Percentiles rank a stretch among this genome's conserved stretches.
phyloP scores from a whole-genome alignment of 92 coral and sea anemone species.

The Desmophyllum pertusum region DNA sequence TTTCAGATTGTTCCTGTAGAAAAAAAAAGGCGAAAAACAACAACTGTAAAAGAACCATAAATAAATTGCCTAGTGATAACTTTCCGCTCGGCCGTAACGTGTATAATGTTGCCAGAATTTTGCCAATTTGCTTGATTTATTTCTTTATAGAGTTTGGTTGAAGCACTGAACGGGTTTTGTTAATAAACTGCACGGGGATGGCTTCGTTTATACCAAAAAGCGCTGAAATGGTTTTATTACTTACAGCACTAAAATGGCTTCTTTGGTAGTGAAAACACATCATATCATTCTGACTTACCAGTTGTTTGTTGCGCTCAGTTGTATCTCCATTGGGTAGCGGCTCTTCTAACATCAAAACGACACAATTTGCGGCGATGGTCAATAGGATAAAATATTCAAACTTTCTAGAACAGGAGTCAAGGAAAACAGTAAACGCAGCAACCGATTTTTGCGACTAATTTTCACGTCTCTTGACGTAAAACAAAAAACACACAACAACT shows the following conservation, averaged over 20 bases:
- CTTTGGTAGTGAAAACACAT: neutral
- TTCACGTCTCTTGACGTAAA: neutral
- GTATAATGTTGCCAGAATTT: neutral
- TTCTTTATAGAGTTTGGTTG: neutral
- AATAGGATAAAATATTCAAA: constrained; percentile 95
- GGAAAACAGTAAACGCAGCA: constrained; percentile 53
- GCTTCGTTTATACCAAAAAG: neutral
- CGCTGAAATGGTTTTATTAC: neutral
- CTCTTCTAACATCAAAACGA: constrained; percentile 88
- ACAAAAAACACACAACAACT: neutral
- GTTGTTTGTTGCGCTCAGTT: constrained; percentile 75
- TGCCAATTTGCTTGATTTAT: neutral
- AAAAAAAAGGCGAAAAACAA: constrained; percentile 8
- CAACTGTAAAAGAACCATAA: neutral
- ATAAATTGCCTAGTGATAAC: neutral
- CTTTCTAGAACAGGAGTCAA: constrained; percentile 62
- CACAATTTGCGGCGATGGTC: constrained; percentile 97
- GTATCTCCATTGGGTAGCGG: constrained; percentile 94
- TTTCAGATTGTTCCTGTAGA: constrained; percentile 85
- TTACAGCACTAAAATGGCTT: neutral
- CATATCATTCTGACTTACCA: constrained; percentile 68
- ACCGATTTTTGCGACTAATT: neutral
- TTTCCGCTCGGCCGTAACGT: neutral
- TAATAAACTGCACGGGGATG: neutral
- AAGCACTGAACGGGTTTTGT: neutral